Conservation (phyloP, 1,140 invertebrate genomes). For the Micrasema minimum region DNA sequence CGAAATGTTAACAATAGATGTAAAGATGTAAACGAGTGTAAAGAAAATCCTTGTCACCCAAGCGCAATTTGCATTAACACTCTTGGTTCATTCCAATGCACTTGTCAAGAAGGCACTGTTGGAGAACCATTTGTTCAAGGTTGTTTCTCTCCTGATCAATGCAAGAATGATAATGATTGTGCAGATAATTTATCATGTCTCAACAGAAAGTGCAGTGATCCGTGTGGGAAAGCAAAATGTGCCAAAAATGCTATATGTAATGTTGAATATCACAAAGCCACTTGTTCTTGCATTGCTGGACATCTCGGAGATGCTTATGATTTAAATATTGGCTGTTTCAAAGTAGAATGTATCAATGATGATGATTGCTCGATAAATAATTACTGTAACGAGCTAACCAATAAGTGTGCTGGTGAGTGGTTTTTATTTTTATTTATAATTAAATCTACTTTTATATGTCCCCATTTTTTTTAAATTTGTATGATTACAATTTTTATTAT, state of each 20-base stretch:
- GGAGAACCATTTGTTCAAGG: conserved; percentile 82
- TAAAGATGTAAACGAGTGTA: conserved; percentile 82
- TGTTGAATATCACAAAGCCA: conserved; percentile 75
- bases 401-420: conserved; percentile 82
- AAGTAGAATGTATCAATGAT: conserved; percentile 83
- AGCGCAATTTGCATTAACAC: conserved; percentile 82
- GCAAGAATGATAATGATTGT: conserved; percentile 75
- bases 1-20: conserved; percentile 76
- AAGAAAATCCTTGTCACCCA: conserved; percentile 81
- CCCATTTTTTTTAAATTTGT: too few relatives aligned
- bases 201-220: conserved; percentile 79
- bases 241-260: conserved; percentile 79
- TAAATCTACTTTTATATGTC: too few relatives aligned
- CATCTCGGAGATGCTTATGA: conserved; percentile 84
- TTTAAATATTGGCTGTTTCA: conserved; percentile 78
- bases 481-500: too few relatives aligned
- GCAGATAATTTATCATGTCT: conserved; percentile 77
- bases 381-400: conserved; percentile 76
- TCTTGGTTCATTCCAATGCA: conserved; percentile 82
- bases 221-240: conserved; percentile 75
- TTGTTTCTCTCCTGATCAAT: conserved; percentile 79
- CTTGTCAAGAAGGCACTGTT: conserved; percentile 79
- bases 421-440: conserved; percentile 35
- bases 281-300: conserved; percentile 80
- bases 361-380: conserved; percentile 80